Evolutionary conservation across 2,888 invertebrate genomes (phyloP).

Genomic region (Cybosia mesomella): DNA sequence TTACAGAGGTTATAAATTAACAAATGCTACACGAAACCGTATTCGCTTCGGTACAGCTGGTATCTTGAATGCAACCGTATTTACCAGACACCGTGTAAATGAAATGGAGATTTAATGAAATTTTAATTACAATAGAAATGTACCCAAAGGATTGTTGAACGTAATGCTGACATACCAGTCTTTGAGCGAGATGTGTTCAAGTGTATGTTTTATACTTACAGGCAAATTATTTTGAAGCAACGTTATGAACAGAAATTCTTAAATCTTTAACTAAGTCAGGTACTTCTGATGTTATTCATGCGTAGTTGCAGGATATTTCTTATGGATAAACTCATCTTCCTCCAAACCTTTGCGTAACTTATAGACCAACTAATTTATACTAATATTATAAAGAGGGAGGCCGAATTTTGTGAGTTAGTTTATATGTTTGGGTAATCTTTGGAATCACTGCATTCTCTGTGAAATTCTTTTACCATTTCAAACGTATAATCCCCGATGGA

Average conservation of each 20-base stretch:
- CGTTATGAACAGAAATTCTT: too few species aligned
- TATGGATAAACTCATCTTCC: too few species aligned
- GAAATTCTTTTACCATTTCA: too few species aligned
- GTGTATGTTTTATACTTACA: not conserved
- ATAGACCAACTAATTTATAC: too few species aligned
- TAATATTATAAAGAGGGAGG: too few species aligned
- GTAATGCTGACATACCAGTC: not conserved
- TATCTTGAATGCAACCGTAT: not conserved
- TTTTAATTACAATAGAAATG: not conserved
- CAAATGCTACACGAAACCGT: not conserved
- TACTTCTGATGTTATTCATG: too few species aligned
- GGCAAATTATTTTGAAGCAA: not conserved
- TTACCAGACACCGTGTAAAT: not conserved
- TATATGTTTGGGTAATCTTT: too few species aligned
- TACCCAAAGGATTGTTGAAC: not conserved
- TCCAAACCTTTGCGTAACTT: too few species aligned
- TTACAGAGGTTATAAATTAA: not conserved
- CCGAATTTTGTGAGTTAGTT: too few species aligned
- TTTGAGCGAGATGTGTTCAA: conserved; percentile 7
- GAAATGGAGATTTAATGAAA: conserved; percentile 3
- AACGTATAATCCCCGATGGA: too few species aligned
- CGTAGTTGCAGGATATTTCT: too few species aligned
- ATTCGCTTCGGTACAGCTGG: not conserved
- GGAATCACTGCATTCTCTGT: too few species aligned
- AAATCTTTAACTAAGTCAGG: not conserved